These are phyloP conservation scores for Aphelenchoides besseyi DNA, from an alignment of 1,140 invertebrate species.

Conservation along the genomic window DNA sequence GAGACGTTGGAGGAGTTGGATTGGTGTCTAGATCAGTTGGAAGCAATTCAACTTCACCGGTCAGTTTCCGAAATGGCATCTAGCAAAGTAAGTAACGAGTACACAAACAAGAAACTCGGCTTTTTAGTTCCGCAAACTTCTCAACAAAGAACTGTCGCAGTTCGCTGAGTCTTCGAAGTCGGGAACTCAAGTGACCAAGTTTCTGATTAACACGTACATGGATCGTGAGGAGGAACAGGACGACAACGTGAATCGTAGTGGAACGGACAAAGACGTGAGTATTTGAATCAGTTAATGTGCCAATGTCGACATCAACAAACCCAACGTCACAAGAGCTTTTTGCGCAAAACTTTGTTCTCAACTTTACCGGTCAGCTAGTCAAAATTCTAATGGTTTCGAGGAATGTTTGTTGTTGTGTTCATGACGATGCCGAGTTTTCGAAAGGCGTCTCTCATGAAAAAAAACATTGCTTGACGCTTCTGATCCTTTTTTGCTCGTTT, in stretches of 20 bases:
- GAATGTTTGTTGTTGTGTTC: too few species aligned
- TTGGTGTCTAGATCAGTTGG: constrained; percentile 98
- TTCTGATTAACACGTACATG: constrained; percentile 95
- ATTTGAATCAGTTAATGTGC: too few species aligned
- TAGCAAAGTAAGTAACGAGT: constrained; percentile 75
- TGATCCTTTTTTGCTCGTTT: too few species aligned
- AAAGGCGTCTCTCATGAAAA: too few species aligned
- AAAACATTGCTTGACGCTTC: too few species aligned
- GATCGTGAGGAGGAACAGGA: constrained; percentile 72
- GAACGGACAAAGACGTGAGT: constrained; percentile 10
- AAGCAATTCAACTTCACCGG: constrained; percentile 97
- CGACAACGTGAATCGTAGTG: background rate
- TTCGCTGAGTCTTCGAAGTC: constrained; percentile 98
- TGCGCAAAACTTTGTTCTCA: too few species aligned
- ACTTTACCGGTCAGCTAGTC: too few species aligned
- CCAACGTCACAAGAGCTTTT: too few species aligned
- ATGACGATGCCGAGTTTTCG: too few species aligned
- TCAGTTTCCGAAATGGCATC: constrained; percentile 99
- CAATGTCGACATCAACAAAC: too few species aligned
- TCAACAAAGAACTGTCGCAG: constrained; percentile 97
- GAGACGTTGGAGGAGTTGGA: constrained; percentile 80
- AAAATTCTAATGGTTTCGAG: too few species aligned
- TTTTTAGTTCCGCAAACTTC: constrained; percentile 96
- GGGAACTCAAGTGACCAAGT: constrained; percentile 97
- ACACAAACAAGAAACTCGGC: constrained; percentile 7